Percentiles rank a stretch among this genome's conserved stretches.
Evolutionary conservation across 64 coral and sea anemone genomes (phyloP).

Genomic region (Cladopsammia gracilis): DNA sequence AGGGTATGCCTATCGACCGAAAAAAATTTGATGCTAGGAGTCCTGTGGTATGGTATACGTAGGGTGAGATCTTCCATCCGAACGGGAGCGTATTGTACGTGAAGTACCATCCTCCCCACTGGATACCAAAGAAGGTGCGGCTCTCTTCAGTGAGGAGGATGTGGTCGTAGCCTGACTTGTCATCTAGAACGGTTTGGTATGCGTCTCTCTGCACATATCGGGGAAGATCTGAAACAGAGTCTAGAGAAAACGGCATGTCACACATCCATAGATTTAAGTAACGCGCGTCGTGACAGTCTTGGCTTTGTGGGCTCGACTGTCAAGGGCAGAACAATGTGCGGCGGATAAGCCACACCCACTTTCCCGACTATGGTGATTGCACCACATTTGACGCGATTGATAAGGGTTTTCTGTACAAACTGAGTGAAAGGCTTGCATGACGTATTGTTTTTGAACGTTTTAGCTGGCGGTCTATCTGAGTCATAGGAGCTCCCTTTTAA

Average conservation of each 20-base stretch:
- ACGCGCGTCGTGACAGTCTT: slow-evolving; percentile 19
- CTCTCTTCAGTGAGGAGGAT: slow-evolving; percentile 18
- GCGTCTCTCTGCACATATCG: slow-evolving; percentile 26
- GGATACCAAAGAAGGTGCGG: slow-evolving; percentile 56
- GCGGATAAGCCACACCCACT: slow-evolving; percentile 1
- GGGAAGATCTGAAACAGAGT: slow-evolving; percentile 15
- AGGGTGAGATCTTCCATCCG: slow-evolving; percentile 68
- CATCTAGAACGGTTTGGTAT: not conserved
- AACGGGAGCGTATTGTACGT: slow-evolving; percentile 58
- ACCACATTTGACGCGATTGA: not conserved
- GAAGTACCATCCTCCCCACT: slow-evolving; percentile 73
- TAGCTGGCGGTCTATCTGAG: not conserved
- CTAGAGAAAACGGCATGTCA: slow-evolving; percentile 32
- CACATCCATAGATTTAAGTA: slow-evolving; percentile 57
- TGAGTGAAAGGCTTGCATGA: slow-evolving; percentile 3
- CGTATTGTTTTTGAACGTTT: not conserved
- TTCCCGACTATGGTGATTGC: slow-evolving; percentile 21
- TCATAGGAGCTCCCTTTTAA: slow-evolving; percentile 17
- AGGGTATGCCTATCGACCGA: slow-evolving; percentile 55
- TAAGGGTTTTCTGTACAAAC: slow-evolving; percentile 32
- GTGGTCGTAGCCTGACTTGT: slow-evolving; percentile 64
- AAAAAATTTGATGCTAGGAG: slow-evolving; percentile 44
- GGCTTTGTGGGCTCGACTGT: slow-evolving; percentile 53
- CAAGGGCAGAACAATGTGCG: slow-evolving; percentile 32
- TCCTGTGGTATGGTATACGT: slow-evolving; percentile 55